These are phyloP conservation scores for Lindbergichthys nudifrons DNA, from an alignment of 2,797 vertebrate species.

Conservation along the genomic window DNA sequence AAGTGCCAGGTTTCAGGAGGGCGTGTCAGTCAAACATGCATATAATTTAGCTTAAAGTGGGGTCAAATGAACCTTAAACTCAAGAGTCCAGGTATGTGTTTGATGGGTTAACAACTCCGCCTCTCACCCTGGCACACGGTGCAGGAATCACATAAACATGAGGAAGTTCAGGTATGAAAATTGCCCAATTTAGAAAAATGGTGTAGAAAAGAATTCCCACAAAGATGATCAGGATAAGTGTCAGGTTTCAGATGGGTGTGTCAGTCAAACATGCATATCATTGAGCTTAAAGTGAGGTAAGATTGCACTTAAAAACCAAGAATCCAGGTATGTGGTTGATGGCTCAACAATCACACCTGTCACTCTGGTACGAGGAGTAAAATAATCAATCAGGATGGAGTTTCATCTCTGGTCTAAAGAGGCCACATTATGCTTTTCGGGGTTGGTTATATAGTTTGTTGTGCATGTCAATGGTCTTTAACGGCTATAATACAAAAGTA, in stretches of 20 bases:
- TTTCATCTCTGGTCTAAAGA: too few relatives aligned
- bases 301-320: constrained; percentile 19
- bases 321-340: background rate
- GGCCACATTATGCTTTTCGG: too few relatives aligned
- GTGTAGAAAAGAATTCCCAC: background rate
- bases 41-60: background rate
- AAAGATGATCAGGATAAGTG: background rate
- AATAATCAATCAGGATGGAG: too few relatives aligned
- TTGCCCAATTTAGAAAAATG: background rate
- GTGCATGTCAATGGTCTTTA: background rate
- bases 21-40: background rate
- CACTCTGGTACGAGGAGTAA: background rate
- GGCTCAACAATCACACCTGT: constrained; percentile 16
- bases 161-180: background rate
- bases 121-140: background rate
- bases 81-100: background rate
- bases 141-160: background rate
- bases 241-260: constrained; percentile 18
- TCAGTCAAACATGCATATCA: background rate
- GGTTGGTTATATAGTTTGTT: too few relatives aligned
- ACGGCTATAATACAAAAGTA: too few relatives aligned
- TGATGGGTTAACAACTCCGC: background rate
- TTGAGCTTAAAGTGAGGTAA: constrained; percentile 2
- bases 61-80: constrained; percentile 24
- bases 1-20: constrained; percentile 20